These are phyloP conservation scores for Pristionchus japonicus DNA, from an alignment of 2,888 invertebrate species.

Conservation along the genomic window DNA sequence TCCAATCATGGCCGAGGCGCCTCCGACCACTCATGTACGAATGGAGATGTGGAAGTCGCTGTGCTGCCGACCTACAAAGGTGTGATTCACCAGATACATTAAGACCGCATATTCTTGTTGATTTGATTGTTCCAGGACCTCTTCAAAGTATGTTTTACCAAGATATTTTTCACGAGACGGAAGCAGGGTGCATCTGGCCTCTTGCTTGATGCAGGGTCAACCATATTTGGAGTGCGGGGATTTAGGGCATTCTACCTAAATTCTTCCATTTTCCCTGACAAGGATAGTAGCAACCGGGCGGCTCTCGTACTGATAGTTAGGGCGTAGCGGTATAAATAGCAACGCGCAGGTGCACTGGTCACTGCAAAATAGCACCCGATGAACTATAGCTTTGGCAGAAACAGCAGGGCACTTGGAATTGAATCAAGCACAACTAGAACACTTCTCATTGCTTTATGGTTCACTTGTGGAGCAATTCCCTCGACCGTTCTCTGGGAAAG, in stretches of 20 bases:
- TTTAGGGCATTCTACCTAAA: no score
- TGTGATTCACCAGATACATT: no score
- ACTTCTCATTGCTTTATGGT: not conserved
- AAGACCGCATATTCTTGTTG: no score
- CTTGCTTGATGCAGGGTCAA: no score
- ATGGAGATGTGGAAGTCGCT: slow-evolving; percentile 44
- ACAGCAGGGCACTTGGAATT: not conserved
- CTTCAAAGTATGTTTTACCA: no score
- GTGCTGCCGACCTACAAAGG: slow-evolving; percentile 30
- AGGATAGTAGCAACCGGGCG: no score
- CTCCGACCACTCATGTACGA: slow-evolving; percentile 25
- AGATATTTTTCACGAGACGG: no score
- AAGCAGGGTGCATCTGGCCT: no score
- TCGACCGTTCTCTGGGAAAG: not conserved
- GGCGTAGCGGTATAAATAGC: not conserved
- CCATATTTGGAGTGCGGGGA: no score
- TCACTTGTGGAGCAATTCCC: not conserved
- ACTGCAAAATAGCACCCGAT: not conserved
- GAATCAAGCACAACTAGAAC: not conserved
- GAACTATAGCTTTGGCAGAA: not conserved
- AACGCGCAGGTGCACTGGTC: not conserved
- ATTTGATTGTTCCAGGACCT: no score
- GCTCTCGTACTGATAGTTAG: no score
- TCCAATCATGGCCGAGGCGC: slow-evolving; percentile 31
- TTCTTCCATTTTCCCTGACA: no score